These are phyloP conservation scores for Arenaria interpres DNA, from an alignment of 2,113 vertebrate species.

Conservation along the genomic window DNA sequence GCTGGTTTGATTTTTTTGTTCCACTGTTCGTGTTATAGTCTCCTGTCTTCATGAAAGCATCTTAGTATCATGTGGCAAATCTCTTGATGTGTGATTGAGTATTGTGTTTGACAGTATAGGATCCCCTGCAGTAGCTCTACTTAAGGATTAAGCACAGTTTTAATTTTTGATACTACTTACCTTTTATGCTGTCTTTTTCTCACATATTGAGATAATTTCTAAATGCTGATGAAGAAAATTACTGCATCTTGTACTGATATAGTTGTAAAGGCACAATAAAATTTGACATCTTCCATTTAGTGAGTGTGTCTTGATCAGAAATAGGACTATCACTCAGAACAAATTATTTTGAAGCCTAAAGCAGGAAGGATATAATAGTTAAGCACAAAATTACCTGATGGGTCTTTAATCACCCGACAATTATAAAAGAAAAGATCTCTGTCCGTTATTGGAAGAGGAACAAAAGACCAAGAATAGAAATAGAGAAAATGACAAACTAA, in stretches of 20 bases:
- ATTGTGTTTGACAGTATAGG: neutral
- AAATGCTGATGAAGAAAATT: neutral
- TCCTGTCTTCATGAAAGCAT: neutral
- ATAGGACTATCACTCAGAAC: slow-evolving; percentile 29
- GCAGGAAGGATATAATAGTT: slow-evolving; percentile 10
- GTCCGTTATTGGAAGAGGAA: slow-evolving; percentile 21
- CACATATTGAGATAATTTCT: slow-evolving; percentile 20
- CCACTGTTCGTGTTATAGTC: neutral
- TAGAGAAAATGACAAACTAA: neutral
- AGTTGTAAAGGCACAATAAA: slow-evolving; percentile 36
- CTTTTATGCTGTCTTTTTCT: neutral
- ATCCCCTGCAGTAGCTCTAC: neutral
- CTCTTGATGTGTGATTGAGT: neutral
- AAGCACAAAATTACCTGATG: slow-evolving; percentile 38
- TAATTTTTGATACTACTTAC: neutral
- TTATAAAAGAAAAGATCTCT: slow-evolving; percentile 20
- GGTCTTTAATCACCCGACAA: slow-evolving; percentile 30
- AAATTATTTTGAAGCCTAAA: slow-evolving; percentile 51
- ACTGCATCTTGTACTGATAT: neutral
- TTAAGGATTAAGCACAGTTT: neutral
- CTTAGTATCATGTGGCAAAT: neutral
- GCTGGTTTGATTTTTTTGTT: neutral
- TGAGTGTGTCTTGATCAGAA: slow-evolving; percentile 25
- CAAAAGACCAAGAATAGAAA: neutral
- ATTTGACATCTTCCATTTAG: slow-evolving; percentile 31